phyloP scores from a whole-genome alignment of 2,113 vertebrate species.

The Scatophagus argus region DNA sequence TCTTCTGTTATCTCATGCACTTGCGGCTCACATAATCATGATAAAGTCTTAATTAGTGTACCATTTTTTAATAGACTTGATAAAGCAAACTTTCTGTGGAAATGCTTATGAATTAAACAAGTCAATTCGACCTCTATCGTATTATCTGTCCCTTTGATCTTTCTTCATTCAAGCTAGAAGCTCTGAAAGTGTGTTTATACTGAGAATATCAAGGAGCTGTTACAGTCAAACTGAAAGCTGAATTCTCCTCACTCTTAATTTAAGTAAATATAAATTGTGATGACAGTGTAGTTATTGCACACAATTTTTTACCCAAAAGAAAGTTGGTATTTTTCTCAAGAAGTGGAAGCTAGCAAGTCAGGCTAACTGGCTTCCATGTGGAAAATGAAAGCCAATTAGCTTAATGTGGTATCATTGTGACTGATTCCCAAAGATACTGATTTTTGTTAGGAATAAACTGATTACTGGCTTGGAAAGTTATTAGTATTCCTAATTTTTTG shows the following conservation, averaged over 20 bases:
- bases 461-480: no score
- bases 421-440: no score
- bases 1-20: conserved; percentile 15
- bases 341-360: neutral
- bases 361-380: no score
- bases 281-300: neutral
- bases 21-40: conserved; percentile 3
- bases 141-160: neutral
- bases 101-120: neutral
- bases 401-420: no score
- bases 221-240: neutral
- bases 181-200: conserved; percentile 1
- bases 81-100: conserved; percentile 4
- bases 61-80: conserved; percentile 8
- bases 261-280: neutral
- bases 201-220: neutral
- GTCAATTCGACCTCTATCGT: neutral
- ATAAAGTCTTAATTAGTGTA: conserved; percentile 26
- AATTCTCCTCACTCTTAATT: neutral
- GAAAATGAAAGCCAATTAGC: no score
- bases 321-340: neutral
- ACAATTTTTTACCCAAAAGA: neutral
- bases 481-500: no score
- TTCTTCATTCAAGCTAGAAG: neutral
- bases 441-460: no score